Evolutionary conservation across 2,797 vertebrate genomes (phyloP), one percentile per base, ranked within the genome.

Genomic region (Urophycis tenuis): DNA sequence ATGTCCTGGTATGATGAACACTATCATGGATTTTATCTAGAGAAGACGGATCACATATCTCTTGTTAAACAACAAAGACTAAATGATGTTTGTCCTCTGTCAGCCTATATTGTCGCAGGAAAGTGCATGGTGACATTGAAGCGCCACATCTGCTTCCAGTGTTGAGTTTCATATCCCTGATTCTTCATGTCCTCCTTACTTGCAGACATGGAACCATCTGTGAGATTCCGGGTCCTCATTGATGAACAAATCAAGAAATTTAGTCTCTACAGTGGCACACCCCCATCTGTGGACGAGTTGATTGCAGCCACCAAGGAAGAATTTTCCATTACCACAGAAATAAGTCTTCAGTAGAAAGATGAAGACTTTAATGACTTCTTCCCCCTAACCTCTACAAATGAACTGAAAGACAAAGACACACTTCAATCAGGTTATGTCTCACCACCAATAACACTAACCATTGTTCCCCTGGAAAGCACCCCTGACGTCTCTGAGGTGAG

Each of bases 91-190:
- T 85, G 77, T 74, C 78, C 80, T n/a, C 74, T 87, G 79, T 79
- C 81, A 77, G 77, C 81, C 0, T 86, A 86, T 76, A 83, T 10
- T 81, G 22, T 85, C 7, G 80, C 71, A 82, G 77, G 79, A 87
- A 85, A 79, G 73, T 32, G 45, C 69, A 70, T 85, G 73, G 83
- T 87, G 14, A 85, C 79, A 74, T 81, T 85, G 5, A 87, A 85
- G 75, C 49, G 2, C 81, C 72, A 85, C 76, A 78, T 86, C 32
- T 85, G 73, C 22, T 35, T 35, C 11, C 17, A 29, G 32, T 30
- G 31, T 41, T 41, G 4, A 73, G 25, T 85, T 39, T 80, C 81
- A 19, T 71, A n/a, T n/a, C n/a, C n/a, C 78, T 81, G 79, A 14
- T 45, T 45, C 2, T 45, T 45, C 41, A 12, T n/a, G n/a, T 45